Conservation (phyloP, 2,113 vertebrate species). For the Macquaria ambigua region DNA sequence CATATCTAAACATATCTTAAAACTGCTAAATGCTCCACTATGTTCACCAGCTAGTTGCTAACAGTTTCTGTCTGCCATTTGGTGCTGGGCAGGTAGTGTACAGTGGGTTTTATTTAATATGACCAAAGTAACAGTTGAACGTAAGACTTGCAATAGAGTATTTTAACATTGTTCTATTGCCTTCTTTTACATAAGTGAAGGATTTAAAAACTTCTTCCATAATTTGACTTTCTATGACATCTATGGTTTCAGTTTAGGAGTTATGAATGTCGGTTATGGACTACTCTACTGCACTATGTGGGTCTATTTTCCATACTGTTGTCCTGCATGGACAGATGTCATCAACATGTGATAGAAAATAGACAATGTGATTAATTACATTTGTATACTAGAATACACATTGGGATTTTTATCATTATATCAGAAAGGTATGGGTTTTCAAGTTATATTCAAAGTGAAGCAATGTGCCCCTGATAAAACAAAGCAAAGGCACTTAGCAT, state of each 20-base stretch:
- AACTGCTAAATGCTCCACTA: too few species aligned
- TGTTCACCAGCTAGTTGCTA: too few species aligned
- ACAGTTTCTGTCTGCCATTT: too few species aligned
- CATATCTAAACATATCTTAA: too few species aligned
- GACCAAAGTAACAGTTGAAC: not conserved
- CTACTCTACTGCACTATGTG: not conserved
- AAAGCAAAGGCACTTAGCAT: constrained; percentile 75
- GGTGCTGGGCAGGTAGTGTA: too few species aligned
- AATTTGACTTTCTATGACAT: not conserved
- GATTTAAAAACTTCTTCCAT: not conserved
- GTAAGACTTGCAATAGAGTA: not conserved
- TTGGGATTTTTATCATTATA: constrained; percentile 54
- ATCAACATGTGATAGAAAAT: not conserved
- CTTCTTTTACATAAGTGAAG: not conserved
- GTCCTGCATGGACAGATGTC: not conserved
- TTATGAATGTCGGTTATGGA: not conserved
- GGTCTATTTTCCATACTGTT: not conserved
- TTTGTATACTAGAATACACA: constrained; percentile 1
- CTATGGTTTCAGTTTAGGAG: not conserved
- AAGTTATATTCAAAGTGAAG: constrained; percentile 72
- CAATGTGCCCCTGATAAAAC: constrained; percentile 70
- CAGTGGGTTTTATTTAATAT: not conserved
- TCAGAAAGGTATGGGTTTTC: constrained; percentile 61
- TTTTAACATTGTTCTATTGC: not conserved
- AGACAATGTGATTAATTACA: constrained; percentile 39